Evolutionary conservation across 1,140 invertebrate species (phyloP).

Genomic region (Hylaeus volcanicus): DNA sequence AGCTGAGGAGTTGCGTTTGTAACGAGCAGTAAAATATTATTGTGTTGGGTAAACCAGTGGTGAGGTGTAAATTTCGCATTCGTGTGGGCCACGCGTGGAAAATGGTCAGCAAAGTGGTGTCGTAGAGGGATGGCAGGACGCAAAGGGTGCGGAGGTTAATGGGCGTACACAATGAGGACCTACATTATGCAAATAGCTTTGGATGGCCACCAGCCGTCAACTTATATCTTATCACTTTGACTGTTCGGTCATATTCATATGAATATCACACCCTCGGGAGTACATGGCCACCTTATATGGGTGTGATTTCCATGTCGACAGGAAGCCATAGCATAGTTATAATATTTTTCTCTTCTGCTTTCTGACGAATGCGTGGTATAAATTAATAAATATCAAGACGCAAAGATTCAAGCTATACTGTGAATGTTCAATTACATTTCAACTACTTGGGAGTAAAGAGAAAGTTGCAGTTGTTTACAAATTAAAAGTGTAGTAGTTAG

Average conservation of each 20-base stretch:
- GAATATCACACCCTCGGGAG: conserved; percentile 64
- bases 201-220: conserved; percentile 67
- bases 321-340: too few species aligned
- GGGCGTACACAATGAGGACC: conserved; percentile 75
- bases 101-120: conserved; percentile 49
- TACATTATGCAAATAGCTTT: conserved; percentile 77
- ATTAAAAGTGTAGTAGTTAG: too few species aligned
- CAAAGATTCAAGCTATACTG: too few species aligned
- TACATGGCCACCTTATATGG: conserved; percentile 29
- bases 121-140: conserved; percentile 39
- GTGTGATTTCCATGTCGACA: conserved; percentile 32
- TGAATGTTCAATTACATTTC: too few species aligned
- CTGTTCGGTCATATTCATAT: conserved; percentile 58
- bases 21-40: conserved; percentile 66
- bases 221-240: conserved; percentile 74
- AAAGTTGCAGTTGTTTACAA: too few species aligned
- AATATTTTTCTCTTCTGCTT: conserved; percentile 18
- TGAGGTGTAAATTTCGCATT: conserved; percentile 63
- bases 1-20: background rate
- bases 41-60: conserved; percentile 46
- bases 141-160: conserved; percentile 68
- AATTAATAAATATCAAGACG: too few species aligned
- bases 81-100: conserved; percentile 53
- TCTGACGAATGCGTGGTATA: background rate
- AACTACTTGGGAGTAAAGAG: too few species aligned